phyloP scores from a whole-genome alignment of 2,888 invertebrate species.

The Chromoteleia sp. region DNA sequence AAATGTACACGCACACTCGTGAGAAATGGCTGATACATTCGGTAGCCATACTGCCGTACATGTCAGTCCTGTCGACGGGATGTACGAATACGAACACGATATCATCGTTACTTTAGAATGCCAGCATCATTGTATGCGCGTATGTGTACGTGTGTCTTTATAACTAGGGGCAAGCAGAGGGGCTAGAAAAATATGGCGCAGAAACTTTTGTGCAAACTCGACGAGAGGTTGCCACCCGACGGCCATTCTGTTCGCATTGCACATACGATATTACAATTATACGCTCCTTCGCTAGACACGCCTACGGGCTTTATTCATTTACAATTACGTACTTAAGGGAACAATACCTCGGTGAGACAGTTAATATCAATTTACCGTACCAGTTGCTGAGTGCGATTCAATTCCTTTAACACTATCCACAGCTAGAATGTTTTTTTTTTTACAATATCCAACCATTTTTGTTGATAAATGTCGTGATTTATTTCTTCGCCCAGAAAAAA shows the following conservation, averaged over 20 bases:
- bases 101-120: constrained; percentile 62
- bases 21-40: constrained; percentile 68
- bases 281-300: constrained; percentile 69
- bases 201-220: constrained; percentile 69
- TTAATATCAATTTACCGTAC: constrained; percentile 32
- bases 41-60: constrained; percentile 80
- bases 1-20: constrained; percentile 63
- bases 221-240: constrained; percentile 70
- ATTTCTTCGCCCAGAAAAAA: too few relatives aligned
- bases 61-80: constrained; percentile 73
- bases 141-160: constrained; percentile 60
- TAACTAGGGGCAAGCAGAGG: constrained; percentile 64
- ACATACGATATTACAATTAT: constrained; percentile 70
- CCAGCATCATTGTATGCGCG: constrained; percentile 38
- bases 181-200: constrained; percentile 72
- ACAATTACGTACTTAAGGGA: constrained; percentile 66
- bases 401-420: background rate
- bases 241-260: constrained; percentile 70
- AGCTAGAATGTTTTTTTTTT: too few relatives aligned
- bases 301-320: constrained; percentile 70
- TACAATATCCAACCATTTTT: too few relatives aligned
- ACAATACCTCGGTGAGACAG: constrained; percentile 39
- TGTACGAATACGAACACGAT: constrained; percentile 54
- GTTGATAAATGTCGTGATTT: too few relatives aligned
- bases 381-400: background rate